Percentiles rank a stretch among this genome's conserved stretches.
Conservation (phyloP, 2,888 invertebrate genomes). For the Microchrysa polita region DNA sequence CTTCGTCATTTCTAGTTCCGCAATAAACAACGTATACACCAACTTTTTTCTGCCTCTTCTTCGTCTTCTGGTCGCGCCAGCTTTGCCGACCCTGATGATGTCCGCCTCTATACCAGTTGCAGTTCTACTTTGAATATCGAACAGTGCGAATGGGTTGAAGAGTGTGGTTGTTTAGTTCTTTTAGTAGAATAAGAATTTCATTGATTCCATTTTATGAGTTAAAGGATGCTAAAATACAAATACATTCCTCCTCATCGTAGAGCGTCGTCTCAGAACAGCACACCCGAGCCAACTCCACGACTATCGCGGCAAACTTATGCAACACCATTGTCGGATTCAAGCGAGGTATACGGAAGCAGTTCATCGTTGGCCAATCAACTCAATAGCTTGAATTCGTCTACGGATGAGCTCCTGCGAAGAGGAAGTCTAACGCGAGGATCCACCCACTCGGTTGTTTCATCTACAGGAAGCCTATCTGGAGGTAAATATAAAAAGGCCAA, state of each 20-base stretch:
- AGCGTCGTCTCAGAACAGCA: conserved; percentile 57
- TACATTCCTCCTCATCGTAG: conserved; percentile 59
- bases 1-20: conserved; percentile 45
- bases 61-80: too few relatives aligned
- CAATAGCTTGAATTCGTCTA: conserved; percentile 51
- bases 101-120: conserved; percentile 16
- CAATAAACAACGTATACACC: conserved; percentile 6
- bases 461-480: conserved; percentile 53
- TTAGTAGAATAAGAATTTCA: conserved; percentile 17
- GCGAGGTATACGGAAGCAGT: conserved; percentile 57
- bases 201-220: conserved; percentile 17
- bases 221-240: conserved; percentile 58
- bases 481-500: conserved; percentile 54
- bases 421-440: conserved; percentile 56
- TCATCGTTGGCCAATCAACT: conserved; percentile 53
- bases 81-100: conserved; percentile 20
- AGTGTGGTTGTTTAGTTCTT: conserved; percentile 39
- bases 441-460: conserved; percentile 56
- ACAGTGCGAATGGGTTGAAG: conserved; percentile 31
- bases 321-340: conserved; percentile 54
- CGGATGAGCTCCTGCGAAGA: conserved; percentile 52
- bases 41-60: background rate
- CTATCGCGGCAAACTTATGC: conserved; percentile 52
- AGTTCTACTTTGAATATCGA: conserved; percentile 36
- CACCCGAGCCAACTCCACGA: conserved; percentile 58